A percentile compares a stretch with the other conserved stretches of the same genome.
Evolutionary conservation across 2,113 vertebrate species (phyloP).

Genomic region (Neolamprologus cancellatus): DNA sequence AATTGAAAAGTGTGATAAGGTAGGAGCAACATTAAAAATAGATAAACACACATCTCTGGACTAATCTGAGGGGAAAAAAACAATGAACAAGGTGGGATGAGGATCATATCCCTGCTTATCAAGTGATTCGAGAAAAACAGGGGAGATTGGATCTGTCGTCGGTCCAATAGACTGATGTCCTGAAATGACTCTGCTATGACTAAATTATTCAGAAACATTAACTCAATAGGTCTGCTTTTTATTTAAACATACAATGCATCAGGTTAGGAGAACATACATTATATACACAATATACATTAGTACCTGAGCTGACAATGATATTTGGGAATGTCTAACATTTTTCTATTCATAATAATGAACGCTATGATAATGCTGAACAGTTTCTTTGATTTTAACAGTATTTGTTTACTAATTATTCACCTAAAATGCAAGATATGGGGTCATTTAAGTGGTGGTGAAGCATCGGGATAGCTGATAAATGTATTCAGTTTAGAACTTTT

Average conservation of each 20-base stretch:
- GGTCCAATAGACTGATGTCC: not conserved
- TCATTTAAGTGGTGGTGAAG: not conserved
- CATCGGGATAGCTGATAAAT: not conserved
- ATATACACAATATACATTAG: not conserved
- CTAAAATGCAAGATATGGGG: not conserved
- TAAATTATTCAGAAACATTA: not conserved
- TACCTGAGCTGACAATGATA: not conserved
- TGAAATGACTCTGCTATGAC: not conserved
- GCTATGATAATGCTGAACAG: not conserved
- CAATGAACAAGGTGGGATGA: not conserved
- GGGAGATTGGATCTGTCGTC: not conserved
- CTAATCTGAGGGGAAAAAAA: not conserved
- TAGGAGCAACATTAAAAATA: constrained; percentile 43
- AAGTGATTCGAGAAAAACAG: not conserved
- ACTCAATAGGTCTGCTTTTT: not conserved
- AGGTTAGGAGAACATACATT: not conserved
- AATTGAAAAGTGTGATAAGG: constrained; percentile 57
- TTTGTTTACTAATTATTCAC: not conserved
- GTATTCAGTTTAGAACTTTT: not conserved
- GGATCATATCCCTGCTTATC: not conserved
- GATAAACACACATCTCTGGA: constrained; percentile 44
- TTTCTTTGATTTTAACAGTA: not conserved
- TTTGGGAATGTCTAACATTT: not conserved
- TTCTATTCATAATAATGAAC: not conserved
- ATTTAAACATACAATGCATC: not conserved